Evolutionary conservation across 1,140 invertebrate genomes (phyloP).

Genomic region (Calosoma granatense): DNA sequence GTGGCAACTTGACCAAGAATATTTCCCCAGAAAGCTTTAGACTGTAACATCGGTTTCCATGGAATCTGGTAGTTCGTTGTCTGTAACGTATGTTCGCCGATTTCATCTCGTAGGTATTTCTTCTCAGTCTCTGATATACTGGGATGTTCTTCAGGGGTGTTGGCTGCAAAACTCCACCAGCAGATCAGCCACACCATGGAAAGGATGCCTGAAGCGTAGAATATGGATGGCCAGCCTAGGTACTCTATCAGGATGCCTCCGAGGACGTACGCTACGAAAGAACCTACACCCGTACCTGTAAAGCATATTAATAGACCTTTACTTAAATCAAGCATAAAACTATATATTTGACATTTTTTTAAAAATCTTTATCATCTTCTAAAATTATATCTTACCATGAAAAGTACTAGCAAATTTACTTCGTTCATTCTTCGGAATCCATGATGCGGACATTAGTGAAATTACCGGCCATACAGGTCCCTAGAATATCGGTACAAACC

Average conservation of each 20-base stretch:
- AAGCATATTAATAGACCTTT: no score
- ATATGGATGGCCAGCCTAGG: background rate
- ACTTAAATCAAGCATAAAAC: no score
- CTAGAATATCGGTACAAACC: no score
- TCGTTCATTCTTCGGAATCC: slow-evolving; percentile 30
- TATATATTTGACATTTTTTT: no score
- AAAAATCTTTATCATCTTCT: no score
- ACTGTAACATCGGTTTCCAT: slow-evolving; percentile 42
- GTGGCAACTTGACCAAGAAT: slow-evolving; percentile 18
- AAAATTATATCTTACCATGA: no score
- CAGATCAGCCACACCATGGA: slow-evolving; percentile 23
- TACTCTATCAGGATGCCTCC: no score
- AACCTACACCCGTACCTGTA: no score
- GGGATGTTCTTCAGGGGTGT: slow-evolving; percentile 38
- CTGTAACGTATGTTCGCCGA: slow-evolving; percentile 8
- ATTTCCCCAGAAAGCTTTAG: slow-evolving; percentile 26
- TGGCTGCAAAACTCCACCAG: slow-evolving; percentile 22
- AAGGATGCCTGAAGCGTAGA: background rate
- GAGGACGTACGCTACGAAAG: no score
- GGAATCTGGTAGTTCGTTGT: slow-evolving; percentile 26
- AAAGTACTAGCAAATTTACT: slow-evolving; percentile 23
- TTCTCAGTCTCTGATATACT: slow-evolving; percentile 41
- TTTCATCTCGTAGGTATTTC: slow-evolving; percentile 12
- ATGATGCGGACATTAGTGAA: slow-evolving; percentile 22
- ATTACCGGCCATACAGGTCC: slow-evolving; percentile 25